Conservation (phyloP, 2,888 invertebrate genomes). For the Campopleginae sp. region DNA sequence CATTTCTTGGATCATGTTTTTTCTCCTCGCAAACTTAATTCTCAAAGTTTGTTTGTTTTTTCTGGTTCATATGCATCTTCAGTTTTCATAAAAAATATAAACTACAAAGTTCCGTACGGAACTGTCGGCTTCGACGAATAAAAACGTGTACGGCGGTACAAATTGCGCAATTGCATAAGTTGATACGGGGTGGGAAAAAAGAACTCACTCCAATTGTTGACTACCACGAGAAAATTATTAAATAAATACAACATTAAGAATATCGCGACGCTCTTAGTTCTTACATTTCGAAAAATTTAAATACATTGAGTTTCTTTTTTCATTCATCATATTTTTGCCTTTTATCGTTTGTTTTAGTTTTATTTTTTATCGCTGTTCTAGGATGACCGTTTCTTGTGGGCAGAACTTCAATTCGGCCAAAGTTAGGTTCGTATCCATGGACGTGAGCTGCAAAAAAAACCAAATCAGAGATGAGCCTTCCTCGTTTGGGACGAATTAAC, state of each 20-base stretch:
- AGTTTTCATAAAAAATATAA: slow-evolving; percentile 77
- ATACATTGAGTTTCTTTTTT: slow-evolving; percentile 62
- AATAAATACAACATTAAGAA: slow-evolving; percentile 83
- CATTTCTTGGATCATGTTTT: slow-evolving; percentile 21
- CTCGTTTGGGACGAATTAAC: background rate
- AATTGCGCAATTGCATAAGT: slow-evolving; percentile 75
- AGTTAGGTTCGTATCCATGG: slow-evolving; percentile 90
- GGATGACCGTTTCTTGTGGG: slow-evolving; percentile 97
- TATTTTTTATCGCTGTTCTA: slow-evolving; percentile 93
- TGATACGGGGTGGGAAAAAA: slow-evolving; percentile 60
- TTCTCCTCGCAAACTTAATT: slow-evolving; percentile 12
- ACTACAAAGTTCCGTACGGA: slow-evolving; percentile 76
- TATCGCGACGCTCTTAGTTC: slow-evolving; percentile 80
- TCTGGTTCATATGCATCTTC: slow-evolving; percentile 36
- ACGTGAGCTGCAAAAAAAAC: slow-evolving; percentile 88
- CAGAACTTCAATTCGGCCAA: slow-evolving; percentile 93
- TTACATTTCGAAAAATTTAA: slow-evolving; percentile 72
- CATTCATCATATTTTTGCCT: slow-evolving; percentile 38
- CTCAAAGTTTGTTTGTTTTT: slow-evolving; percentile 11
- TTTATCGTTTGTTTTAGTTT: slow-evolving; percentile 38
- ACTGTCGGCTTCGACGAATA: slow-evolving; percentile 72
- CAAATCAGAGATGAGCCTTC: slow-evolving; percentile 42
- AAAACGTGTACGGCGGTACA: slow-evolving; percentile 73
- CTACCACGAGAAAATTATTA: slow-evolving; percentile 78
- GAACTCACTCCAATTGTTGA: slow-evolving; percentile 73